phyloP scores from a whole-genome alignment of 2,888 invertebrate genomes.

The Dicranocentrus wangi region DNA sequence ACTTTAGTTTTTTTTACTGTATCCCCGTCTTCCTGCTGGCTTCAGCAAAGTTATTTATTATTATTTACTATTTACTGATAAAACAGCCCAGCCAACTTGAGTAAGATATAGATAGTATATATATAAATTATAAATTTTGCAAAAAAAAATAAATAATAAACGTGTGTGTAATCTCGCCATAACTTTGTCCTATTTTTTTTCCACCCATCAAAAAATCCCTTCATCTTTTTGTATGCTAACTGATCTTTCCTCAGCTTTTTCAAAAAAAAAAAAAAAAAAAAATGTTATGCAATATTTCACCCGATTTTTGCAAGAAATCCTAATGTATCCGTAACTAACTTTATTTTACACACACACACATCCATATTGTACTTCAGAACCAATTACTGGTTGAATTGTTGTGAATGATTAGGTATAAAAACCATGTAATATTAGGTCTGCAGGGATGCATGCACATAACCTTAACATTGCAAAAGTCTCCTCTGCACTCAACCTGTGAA shows the following conservation, averaged over 20 bases:
- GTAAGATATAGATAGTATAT: too few species aligned
- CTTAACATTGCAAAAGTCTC: slow-evolving; percentile 25
- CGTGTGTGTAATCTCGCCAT: too few species aligned
- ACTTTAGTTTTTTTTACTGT: not conserved
- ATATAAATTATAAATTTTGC: slow-evolving; percentile 16
- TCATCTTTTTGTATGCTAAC: too few species aligned
- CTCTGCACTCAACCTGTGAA: not conserved
- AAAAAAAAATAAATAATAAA: too few species aligned
- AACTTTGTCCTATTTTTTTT: too few species aligned
- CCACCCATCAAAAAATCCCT: too few species aligned
- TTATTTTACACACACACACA: too few species aligned
- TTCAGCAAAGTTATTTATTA: not conserved
- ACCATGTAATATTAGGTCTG: not conserved
- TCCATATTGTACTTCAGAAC: not conserved
- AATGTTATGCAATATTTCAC: slow-evolving; percentile 9
- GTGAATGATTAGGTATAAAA: slow-evolving; percentile 6
- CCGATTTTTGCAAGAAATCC: not conserved
- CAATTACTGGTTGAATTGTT: slow-evolving; percentile 18
- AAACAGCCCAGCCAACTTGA: not conserved
- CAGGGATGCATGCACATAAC: not conserved
- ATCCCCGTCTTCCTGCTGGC: too few species aligned
- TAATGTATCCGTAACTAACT: not conserved
- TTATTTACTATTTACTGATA: slow-evolving; percentile 5
- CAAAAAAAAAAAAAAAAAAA: too few species aligned
- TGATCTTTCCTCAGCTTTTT: not conserved